These are phyloP conservation scores for Pammene fasciana DNA, from an alignment of 2,888 invertebrate species.

Conservation along the genomic window DNA sequence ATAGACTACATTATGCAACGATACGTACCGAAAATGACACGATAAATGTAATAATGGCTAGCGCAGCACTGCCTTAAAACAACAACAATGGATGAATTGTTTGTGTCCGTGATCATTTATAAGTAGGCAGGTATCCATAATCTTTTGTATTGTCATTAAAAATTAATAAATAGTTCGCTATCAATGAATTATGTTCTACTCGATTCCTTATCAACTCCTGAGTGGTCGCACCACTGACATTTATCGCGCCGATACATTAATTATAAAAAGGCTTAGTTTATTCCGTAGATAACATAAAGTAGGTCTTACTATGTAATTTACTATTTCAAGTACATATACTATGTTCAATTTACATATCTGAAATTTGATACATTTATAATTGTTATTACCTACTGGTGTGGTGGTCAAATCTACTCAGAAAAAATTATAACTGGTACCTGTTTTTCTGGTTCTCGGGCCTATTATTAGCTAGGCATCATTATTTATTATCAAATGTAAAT, in stretches of 20 bases:
- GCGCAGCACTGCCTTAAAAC: conserved; percentile 17
- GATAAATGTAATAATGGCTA: too few relatives aligned
- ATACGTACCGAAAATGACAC: too few relatives aligned
- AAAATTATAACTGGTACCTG: too few relatives aligned
- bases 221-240: conserved; percentile 35
- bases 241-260: conserved; percentile 14
- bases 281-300: conserved; percentile 15
- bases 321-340: not conserved
- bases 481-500: too few relatives aligned
- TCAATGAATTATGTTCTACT: conserved; percentile 32
- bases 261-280: conserved; percentile 27
- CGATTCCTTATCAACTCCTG: conserved; percentile 22
- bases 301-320: not conserved
- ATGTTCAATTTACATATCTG: too few relatives aligned
- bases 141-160: conserved; percentile 35
- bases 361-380: too few relatives aligned
- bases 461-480: too few relatives aligned
- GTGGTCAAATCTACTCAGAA: too few relatives aligned
- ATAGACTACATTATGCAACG: conserved; percentile 3
- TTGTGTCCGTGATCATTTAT: conserved; percentile 14
- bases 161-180: conserved; percentile 35
- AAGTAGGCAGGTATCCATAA: conserved; percentile 12
- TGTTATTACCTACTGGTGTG: too few relatives aligned
- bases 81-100: conserved; percentile 36
- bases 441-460: too few relatives aligned